phyloP scores from a whole-genome alignment of 2,797 vertebrate genomes.

The Schizopygopsis pylzovi region DNA sequence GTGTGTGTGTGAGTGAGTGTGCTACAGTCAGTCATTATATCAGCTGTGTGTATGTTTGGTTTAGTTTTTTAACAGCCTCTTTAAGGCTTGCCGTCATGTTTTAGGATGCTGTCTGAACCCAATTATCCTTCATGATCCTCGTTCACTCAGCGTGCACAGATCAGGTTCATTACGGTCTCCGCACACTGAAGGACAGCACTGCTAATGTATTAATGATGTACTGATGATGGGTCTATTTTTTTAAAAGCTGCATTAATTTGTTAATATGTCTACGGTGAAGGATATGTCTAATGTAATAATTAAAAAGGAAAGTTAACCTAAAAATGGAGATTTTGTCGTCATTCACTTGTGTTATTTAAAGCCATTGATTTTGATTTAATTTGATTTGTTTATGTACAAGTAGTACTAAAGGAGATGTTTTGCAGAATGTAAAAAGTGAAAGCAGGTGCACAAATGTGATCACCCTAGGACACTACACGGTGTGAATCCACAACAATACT shows the following conservation, averaged over 20 bases:
- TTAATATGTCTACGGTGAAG: constrained; percentile 56
- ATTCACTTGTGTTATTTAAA: neutral
- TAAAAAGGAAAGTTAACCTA: constrained; percentile 23
- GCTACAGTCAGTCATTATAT: neutral
- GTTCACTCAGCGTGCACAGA: constrained; percentile 32
- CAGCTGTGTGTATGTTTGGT: neutral
- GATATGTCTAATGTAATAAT: constrained; percentile 59
- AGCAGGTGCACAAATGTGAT: neutral
- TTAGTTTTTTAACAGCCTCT: constrained; percentile 46
- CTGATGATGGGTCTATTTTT: constrained; percentile 68
- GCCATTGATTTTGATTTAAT: neutral
- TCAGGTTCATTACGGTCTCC: neutral
- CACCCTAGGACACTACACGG: too few relatives aligned
- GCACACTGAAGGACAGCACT: constrained; percentile 65
- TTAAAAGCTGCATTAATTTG: constrained; percentile 58
- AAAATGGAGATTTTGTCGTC: neutral
- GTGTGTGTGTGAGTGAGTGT: neutral
- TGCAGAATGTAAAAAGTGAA: neutral
- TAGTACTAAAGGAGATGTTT: neutral
- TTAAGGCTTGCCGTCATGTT: constrained; percentile 38
- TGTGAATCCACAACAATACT: too few relatives aligned
- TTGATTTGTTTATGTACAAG: fast-evolving
- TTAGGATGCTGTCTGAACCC: constrained; percentile 53
- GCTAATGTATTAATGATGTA: constrained; percentile 69
- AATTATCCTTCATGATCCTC: constrained; percentile 14